These are phyloP conservation scores for Graptemys geographica DNA, from an alignment of 2,797 vertebrate species.

Conservation along the genomic window DNA sequence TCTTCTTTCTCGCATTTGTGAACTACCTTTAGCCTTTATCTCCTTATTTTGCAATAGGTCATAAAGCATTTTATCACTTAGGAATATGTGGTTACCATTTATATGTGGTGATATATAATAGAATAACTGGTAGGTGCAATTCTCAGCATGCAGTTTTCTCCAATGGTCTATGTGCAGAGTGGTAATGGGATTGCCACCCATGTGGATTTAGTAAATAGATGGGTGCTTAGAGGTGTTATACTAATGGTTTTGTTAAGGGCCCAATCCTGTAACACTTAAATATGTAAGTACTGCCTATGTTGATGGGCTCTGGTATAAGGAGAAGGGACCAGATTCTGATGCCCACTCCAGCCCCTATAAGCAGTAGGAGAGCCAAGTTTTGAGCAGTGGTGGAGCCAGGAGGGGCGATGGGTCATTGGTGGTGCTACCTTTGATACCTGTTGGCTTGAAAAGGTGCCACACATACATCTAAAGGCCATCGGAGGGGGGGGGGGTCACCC, in stretches of 20 bases:
- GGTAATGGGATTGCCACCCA: conserved; percentile 66
- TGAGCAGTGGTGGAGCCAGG: background rate
- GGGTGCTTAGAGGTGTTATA: conserved; percentile 55
- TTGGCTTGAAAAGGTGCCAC: background rate
- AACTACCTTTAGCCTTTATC: conserved; percentile 48
- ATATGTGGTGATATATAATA: conserved; percentile 61
- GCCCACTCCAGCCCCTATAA: background rate
- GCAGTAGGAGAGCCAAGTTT: background rate
- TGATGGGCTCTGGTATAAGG: background rate
- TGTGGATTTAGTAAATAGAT: conserved; percentile 67
- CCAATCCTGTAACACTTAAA: conserved; percentile 34
- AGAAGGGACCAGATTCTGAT: background rate
- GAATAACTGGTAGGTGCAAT: conserved; percentile 63
- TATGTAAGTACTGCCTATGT: background rate
- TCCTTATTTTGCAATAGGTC: conserved; percentile 61
- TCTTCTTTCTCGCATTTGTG: conserved; percentile 51
- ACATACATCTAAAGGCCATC: background rate
- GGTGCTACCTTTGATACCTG: background rate
- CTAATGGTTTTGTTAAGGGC: conserved; percentile 36
- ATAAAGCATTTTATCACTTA: conserved; percentile 75
- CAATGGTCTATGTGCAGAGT: conserved; percentile 66
- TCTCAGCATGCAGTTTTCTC: conserved; percentile 69
- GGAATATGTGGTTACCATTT: conserved; percentile 76
- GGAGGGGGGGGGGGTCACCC: background rate
- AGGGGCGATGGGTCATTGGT: background rate